Evolutionary conservation across 2,888 invertebrate species (phyloP), one percentile per base, ranked within the genome.

Genomic region (Chelonus formosanus): DNA sequence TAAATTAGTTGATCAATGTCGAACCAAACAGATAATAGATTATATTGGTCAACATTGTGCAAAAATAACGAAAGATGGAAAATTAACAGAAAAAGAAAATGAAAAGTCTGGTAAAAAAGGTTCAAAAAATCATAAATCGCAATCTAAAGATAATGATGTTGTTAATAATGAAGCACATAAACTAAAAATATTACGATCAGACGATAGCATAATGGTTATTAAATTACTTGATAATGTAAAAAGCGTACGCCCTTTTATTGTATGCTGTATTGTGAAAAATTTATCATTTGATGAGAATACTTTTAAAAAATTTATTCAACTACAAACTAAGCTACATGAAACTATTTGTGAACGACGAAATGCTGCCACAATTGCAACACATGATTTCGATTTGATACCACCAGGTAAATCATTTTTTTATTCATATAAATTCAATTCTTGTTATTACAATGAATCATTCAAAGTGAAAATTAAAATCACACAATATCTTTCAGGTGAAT

Each of bases 361-460:
- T 75, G 84, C 87, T 0, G 92, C 93, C 0, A 94, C 94, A 0
- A 91, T 95, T 67, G 95, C 94, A 3, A 95, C 94, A 0, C 95
- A 95, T 82, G 94, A 95, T 80, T 84, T 92, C 70, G 86, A 84
- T 48, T 89, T 90, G 75, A 85, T 94, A 68, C 84, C 87, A 44
- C 80, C 89, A 85, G 85, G 87, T 91, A 69, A 72, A 20, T 20
- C 20, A 20, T 20, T 20, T 20, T 20, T 20, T 20, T 20, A 20
- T 20, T 20, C 20, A 1, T 20, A 20, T 20, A 20, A 20, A 20
- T 20, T 20, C 20, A 20, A 2, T 20, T 20, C 20, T 20, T 20
- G 2, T 20, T 20, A 20, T 20, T 36, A 40, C 54, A 6, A 72
- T 48, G 67, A 61, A 20, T 20, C 20, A 20, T 20, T 20, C 20